Evolutionary conservation across 2,113 vertebrate genomes (phyloP).

Genomic region (Spizaetus ornatus): DNA sequence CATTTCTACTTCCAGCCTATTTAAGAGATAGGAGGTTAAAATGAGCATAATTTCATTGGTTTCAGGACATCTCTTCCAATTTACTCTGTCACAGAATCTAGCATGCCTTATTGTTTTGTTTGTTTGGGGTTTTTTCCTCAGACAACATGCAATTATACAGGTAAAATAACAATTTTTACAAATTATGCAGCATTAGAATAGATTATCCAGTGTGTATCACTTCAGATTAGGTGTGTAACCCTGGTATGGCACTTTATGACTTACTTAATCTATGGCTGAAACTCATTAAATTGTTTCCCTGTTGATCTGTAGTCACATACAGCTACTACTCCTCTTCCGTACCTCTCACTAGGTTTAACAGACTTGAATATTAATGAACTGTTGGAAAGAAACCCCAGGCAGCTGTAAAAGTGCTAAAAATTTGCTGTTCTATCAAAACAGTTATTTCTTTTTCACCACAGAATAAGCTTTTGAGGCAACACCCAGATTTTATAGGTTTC

Average conservation of each 20-base stretch:
- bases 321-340: not conserved
- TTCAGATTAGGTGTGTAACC: not conserved
- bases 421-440: not conserved
- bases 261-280: not conserved
- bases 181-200: not conserved
- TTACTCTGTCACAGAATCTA: not conserved
- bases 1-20: not conserved
- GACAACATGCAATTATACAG: not conserved
- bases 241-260: not conserved
- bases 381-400: not conserved
- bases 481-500: not conserved
- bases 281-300: not conserved
- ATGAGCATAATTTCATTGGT: not conserved
- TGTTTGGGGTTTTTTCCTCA: not conserved
- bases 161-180: not conserved
- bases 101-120: not conserved
- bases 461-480: not conserved
- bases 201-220: not conserved
- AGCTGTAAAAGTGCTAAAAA: not conserved
- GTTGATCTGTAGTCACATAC: not conserved
- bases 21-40: not conserved
- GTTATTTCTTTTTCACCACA: not conserved
- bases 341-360: not conserved
- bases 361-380: not conserved
- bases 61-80: not conserved